Percentiles rank a stretch among this genome's conserved stretches.
phyloP scores from a whole-genome alignment of 2,888 invertebrate genomes.

The Hypolimnas misippus region DNA sequence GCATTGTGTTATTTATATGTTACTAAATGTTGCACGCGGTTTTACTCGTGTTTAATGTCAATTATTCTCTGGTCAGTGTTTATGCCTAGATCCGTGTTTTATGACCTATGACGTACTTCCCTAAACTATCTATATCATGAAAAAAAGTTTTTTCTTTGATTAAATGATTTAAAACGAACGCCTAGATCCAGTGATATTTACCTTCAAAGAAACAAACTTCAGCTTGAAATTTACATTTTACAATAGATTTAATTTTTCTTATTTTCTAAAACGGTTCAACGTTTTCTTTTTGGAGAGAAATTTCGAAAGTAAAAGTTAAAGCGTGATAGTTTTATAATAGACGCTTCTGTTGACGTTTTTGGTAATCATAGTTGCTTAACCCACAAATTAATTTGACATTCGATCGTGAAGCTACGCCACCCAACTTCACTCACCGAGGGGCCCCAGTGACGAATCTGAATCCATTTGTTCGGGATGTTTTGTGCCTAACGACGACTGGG shows the following conservation, averaged over 20 bases:
- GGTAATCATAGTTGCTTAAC: background rate
- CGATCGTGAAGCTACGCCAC: background rate
- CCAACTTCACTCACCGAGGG: constrained; percentile 1
- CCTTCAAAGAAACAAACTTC: no score
- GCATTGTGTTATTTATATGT: background rate
- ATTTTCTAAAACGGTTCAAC: no score
- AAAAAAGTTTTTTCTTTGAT: no score
- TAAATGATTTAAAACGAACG: no score
- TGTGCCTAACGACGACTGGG: background rate
- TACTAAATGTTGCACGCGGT: constrained; percentile 33
- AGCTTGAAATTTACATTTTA: no score
- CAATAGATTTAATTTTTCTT: no score
- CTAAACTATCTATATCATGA: no score
- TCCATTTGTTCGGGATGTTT: background rate
- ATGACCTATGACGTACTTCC: no score
- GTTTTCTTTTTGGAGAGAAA: background rate
- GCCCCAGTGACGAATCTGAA: background rate
- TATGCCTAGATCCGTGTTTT: no score
- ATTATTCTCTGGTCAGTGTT: no score
- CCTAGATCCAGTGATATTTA: no score
- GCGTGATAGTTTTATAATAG: background rate
- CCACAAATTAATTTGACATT: constrained; percentile 8
- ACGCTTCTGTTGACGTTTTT: background rate
- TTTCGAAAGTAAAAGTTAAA: background rate
- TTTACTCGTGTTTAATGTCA: constrained; percentile 44